Conservation (phyloP, 2,888 invertebrate species). For the Blera fallax region DNA sequence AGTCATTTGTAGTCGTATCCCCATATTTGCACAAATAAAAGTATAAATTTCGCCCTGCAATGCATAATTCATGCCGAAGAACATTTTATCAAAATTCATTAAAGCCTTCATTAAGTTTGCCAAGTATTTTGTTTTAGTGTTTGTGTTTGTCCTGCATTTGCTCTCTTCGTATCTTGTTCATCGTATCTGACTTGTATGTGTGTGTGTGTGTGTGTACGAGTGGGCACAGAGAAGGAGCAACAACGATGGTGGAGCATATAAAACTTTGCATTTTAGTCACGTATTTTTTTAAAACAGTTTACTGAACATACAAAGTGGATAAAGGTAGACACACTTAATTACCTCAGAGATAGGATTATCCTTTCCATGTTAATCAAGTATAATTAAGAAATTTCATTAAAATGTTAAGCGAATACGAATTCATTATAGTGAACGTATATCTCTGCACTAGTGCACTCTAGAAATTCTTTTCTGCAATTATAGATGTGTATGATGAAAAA, state of each 20-base stretch:
- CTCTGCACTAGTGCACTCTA: background rate
- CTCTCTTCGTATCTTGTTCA: constrained; percentile 4
- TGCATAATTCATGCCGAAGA: constrained; percentile 71
- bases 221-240: background rate
- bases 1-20: constrained; percentile 1
- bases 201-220: background rate
- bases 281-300: constrained; percentile 74
- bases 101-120: constrained; percentile 71
- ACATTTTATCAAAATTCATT: constrained; percentile 72
- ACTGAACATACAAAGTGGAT: constrained; percentile 72
- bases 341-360: constrained; percentile 75
- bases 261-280: constrained; percentile 74
- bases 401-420: constrained; percentile 75
- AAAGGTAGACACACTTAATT: constrained; percentile 75
- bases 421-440: constrained; percentile 51
- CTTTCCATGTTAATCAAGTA: constrained; percentile 76
- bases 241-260: constrained; percentile 47
- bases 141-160: constrained; percentile 64
- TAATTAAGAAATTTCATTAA: constrained; percentile 76
- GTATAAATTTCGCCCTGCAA: constrained; percentile 63
- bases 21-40: constrained; percentile 64
- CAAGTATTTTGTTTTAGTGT: constrained; percentile 68
- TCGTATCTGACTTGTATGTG: constrained; percentile 10
- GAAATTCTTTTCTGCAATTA: background rate
- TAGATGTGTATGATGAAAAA: background rate